phyloP scores from a whole-genome alignment of 92 coral and sea anemone species.

The Epizoanthus illoricatus region DNA sequence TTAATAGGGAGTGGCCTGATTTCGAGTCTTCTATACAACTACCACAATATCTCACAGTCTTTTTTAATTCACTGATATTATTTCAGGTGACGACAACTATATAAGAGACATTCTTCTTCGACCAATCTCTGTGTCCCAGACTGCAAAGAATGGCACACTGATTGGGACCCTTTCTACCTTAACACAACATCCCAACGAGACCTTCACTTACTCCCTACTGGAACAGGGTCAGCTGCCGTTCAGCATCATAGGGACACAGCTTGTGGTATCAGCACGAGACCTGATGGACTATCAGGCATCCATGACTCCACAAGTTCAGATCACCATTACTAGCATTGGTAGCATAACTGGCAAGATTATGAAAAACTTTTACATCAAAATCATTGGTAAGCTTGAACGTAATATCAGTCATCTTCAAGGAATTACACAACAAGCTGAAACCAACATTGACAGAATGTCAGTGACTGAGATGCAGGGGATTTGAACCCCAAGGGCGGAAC shows the following conservation, averaged over 20 bases:
- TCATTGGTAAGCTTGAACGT: constrained; percentile 47
- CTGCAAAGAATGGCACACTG: constrained; percentile 54
- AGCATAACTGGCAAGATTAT: constrained; percentile 31
- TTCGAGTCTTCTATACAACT: too few species aligned
- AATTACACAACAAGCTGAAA: too few species aligned
- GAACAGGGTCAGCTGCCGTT: constrained; percentile 59
- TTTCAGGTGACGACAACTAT: constrained; percentile 54
- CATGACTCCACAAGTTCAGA: constrained; percentile 37
- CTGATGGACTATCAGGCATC: constrained; percentile 48
- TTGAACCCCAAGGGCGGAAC: too few species aligned
- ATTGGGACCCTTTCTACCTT: constrained; percentile 56
- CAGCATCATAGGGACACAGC: constrained; percentile 51
- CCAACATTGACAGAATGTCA: too few species aligned
- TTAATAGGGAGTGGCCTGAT: too few species aligned
- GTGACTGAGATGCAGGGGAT: too few species aligned
- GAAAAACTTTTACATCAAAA: constrained; percentile 50
- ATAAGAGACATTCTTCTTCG: constrained; percentile 48
- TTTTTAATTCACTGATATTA: background rate
- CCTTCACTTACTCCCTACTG: constrained; percentile 51
- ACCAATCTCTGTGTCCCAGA: constrained; percentile 63
- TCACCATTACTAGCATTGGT: constrained; percentile 58
- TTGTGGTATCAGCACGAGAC: constrained; percentile 42
- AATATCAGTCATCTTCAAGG: too few species aligned
- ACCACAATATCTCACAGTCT: too few species aligned
- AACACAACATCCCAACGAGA: constrained; percentile 51